These are phyloP conservation scores for Virgularia gustaviana DNA, from an alignment of 92 coral and sea anemone genomes.

Conservation along the genomic window DNA sequence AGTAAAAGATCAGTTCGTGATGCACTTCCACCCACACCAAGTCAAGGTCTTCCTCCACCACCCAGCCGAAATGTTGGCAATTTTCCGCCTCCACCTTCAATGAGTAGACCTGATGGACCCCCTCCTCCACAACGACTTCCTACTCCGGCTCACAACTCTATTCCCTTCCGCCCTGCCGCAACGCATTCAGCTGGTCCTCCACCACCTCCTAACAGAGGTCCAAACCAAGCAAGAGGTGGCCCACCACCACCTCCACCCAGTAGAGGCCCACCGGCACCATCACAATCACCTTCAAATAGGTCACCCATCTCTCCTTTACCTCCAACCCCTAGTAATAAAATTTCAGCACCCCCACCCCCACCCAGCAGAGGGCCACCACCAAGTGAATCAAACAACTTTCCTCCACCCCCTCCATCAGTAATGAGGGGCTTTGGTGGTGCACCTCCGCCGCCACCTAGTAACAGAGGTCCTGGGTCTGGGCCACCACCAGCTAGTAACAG, in stretches of 20 bases:
- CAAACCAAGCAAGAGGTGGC: slow-evolving; percentile 27
- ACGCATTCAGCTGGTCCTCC: background rate
- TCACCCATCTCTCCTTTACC: slow-evolving; percentile 39
- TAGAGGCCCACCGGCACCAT: slow-evolving; percentile 63
- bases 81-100: slow-evolving; percentile 62
- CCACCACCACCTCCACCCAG: slow-evolving; percentile 83
- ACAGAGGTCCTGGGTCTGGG: slow-evolving; percentile 57
- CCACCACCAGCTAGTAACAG: slow-evolving; percentile 27
- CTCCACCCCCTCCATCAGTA: slow-evolving; percentile 36
- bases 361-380: slow-evolving; percentile 62
- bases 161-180: no score
- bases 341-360: slow-evolving; percentile 88
- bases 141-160: slow-evolving; percentile 14
- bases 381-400: slow-evolving; percentile 5
- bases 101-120: slow-evolving; percentile 45
- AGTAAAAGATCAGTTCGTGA: slow-evolving; percentile 30
- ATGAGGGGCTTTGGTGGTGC: slow-evolving; percentile 56
- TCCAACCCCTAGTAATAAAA: slow-evolving; percentile 58
- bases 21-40: slow-evolving; percentile 43
- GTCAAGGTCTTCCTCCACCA: slow-evolving; percentile 31
- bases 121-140: slow-evolving; percentile 6
- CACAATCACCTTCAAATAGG: slow-evolving; percentile 55
- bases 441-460: slow-evolving; percentile 57
- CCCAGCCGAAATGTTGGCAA: slow-evolving; percentile 25
- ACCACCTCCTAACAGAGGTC: background rate